Evolutionary conservation across 37 sponge, comb jelly and placozoan genomes (phyloP).

Genomic region (Diacarnus erythraeanus): DNA sequence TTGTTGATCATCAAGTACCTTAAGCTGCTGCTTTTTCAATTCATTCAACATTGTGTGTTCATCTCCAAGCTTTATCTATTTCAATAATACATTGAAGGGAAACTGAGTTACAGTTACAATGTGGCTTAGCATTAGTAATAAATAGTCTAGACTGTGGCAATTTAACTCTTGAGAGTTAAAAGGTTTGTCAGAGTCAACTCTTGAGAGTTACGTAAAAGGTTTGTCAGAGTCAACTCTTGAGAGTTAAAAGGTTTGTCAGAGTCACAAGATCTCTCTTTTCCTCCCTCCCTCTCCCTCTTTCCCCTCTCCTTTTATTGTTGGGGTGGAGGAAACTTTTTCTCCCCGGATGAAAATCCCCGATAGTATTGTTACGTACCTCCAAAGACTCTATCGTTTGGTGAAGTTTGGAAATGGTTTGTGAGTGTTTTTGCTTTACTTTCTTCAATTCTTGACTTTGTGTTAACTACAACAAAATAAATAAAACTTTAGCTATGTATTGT

Average conservation of each 20-base stretch:
- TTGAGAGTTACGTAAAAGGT: no score
- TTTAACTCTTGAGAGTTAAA: not conserved
- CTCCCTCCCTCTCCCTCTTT: no score
- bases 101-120: no score
- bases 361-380: conserved; percentile 4
- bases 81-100: not conserved
- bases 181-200: no score
- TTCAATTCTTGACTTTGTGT: conserved; percentile 7
- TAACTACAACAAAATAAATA: conserved; percentile 7
- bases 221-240: not conserved
- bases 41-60: conserved; percentile 40
- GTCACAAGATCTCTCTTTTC: no score
- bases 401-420: not conserved
- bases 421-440: conserved; percentile 4
- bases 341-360: no score
- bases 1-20: conserved; percentile 54
- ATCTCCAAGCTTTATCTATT: conserved; percentile 45
- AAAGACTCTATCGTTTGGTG: not conserved
- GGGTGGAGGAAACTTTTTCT: no score
- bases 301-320: no score
- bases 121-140: no score
- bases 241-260: no score
- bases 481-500: no score
- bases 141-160: not conserved
- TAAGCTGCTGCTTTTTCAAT: conserved; percentile 58